phyloP scores from a whole-genome alignment of 64 coral and sea anemone genomes.

The Catalaphyllia jardinei region DNA sequence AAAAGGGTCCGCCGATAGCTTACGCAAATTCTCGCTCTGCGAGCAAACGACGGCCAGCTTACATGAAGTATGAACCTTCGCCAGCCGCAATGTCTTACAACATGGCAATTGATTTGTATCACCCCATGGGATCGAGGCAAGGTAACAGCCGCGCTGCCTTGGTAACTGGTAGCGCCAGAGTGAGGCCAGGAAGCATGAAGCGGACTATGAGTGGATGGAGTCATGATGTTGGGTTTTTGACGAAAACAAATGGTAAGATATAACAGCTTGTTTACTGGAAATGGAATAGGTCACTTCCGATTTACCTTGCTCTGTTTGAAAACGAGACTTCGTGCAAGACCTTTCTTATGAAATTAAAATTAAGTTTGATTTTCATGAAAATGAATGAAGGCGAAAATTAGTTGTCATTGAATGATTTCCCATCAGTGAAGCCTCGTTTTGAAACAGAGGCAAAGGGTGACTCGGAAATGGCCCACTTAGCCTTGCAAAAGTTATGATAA shows the following conservation, averaged over 20 bases:
- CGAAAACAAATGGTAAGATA: not conserved
- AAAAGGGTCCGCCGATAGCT: not conserved
- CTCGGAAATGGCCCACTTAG: too few species aligned
- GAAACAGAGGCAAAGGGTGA: too few species aligned
- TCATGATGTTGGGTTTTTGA: conserved; percentile 4
- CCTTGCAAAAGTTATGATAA: too few species aligned
- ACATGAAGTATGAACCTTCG: conserved; percentile 20
- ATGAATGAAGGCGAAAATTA: too few species aligned
- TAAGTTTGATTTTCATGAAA: too few species aligned
- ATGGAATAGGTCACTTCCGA: too few species aligned
- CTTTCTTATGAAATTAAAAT: too few species aligned
- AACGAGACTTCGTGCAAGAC: too few species aligned
- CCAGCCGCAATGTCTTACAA: conserved; percentile 52
- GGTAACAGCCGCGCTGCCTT: conserved; percentile 46
- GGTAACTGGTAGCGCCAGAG: conserved; percentile 12
- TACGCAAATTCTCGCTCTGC: not conserved
- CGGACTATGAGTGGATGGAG: conserved; percentile 36
- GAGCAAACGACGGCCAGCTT: not conserved
- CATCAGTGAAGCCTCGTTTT: too few species aligned
- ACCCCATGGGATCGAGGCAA: conserved; percentile 50
- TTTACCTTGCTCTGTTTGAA: too few species aligned
- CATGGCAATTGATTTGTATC: conserved; percentile 55
- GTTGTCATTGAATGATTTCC: too few species aligned
- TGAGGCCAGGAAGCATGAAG: conserved; percentile 30
- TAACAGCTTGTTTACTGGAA: too few species aligned